These are phyloP conservation scores for Polydesmus complanatus DNA, from an alignment of 2,888 invertebrate species.

Conservation along the genomic window DNA sequence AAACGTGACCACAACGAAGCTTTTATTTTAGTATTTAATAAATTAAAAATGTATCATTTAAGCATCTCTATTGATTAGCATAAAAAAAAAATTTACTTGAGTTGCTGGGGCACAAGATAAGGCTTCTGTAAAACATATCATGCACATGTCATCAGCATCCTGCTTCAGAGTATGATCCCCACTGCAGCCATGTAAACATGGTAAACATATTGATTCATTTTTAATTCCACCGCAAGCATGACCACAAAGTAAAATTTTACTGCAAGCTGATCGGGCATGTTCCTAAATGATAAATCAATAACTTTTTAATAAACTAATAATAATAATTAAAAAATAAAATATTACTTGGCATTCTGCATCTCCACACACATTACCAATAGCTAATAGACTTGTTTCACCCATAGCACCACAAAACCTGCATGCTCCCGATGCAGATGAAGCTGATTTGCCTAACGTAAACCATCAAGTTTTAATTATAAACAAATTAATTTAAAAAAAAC, in stretches of 20 bases:
- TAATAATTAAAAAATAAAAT: neutral
- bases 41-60: neutral
- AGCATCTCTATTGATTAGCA: neutral
- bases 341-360: conserved; percentile 78
- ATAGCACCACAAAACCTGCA: conserved; percentile 85
- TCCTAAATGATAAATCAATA: conserved; percentile 41
- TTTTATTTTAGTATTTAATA: conserved; percentile 31
- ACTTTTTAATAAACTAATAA: neutral
- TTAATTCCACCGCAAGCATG: conserved; percentile 90
- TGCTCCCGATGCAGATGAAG: conserved; percentile 44
- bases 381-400: conserved; percentile 63
- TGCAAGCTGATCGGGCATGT: conserved; percentile 66
- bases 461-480: neutral
- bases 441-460: conserved; percentile 12
- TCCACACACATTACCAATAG: conserved; percentile 84
- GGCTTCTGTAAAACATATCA: conserved; percentile 97
- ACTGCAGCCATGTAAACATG: conserved; percentile 74
- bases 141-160: conserved; percentile 98
- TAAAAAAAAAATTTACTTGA: conserved; percentile 41
- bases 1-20: conserved; percentile 88
- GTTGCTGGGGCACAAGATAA: conserved; percentile 88
- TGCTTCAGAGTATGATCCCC: conserved; percentile 50
- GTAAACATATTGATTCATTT: conserved; percentile 66
- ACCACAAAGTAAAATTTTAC: conserved; percentile 66
- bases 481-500: neutral